Base-by-base conservation (phyloP, 1,140 invertebrate species). In the Zaprionus nigranus region DNA sequence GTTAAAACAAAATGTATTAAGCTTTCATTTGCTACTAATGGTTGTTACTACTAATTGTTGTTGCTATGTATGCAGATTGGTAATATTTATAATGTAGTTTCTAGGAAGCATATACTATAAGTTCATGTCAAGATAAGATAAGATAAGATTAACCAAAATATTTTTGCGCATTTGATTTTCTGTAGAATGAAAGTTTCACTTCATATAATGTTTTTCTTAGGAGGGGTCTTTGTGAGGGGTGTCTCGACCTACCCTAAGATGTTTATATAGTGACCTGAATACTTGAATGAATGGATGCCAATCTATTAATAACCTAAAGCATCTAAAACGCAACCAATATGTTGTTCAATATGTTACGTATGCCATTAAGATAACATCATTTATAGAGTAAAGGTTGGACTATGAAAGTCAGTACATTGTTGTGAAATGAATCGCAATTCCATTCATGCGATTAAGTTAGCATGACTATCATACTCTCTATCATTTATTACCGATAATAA, bases 371-470 rank as follows among this genome's bases (percentile, higher is more conserved):
- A 46, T 46, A 46, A 46, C 40, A 46, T 17, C 17, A n/a, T n/a
- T n/a, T n/a, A n/a, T n/a, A n/a, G n/a, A n/a, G n/a, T n/a, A n/a
- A n/a, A 0, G 4, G 24, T 5, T 7, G 3, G 6, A 9, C 7
- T 7, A 46, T 43, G 40, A 43, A 46, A 17, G 7, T 46, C 7
- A 6, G n/a, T 3, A 46, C n/a, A 17, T 17, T 46, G n/a, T 46
- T 46, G 40, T 46, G 40, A 46, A 46, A 46, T 46, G 12, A 51
- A 51, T 51, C 46, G 46, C 20, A 22, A 49, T 49, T 22, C 3
- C 3, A 22, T 49, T 3, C 11, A 22, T 1, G 9, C 11, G 22
- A 51, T 51, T 24, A 20, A 22, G 17, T 5, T 49, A 12, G 17
- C n/a, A 49, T 17, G 12, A n/a, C n/a, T n/a, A n/a, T n/a, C n/a